Evolutionary conservation across 2,113 vertebrate species (phyloP), one percentile per base, ranked within the genome.

Genomic region (Felis chaus): DNA sequence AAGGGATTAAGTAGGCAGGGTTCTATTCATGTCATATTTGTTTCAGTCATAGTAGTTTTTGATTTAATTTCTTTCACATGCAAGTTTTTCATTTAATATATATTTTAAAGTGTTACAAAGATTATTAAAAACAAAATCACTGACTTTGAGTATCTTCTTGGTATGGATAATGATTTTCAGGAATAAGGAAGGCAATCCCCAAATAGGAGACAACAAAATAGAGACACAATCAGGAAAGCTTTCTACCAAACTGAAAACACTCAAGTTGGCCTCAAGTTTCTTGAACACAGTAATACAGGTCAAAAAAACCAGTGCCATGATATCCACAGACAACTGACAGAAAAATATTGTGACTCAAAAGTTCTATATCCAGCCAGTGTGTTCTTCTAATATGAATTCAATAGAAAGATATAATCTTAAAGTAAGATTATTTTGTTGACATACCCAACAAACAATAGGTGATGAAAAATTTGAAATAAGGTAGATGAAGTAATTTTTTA

Each of bases 1-100:
- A 50, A 57, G 4, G 0, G 3, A 18, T 7, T 2, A 53, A 4
- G 3, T 4, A 29, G 23, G 16, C 5, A 76, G 18, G 7, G 6
- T 33, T 92, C 27, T 55, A 7, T 0, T 36, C 63, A 71, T 0
- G 23, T 3, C 0, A 16, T 7, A 11, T 50, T 45, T 91, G n/a
- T 71, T 41, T 90, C 21, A 45, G 12, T 16, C 23, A 63, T 2
- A 23, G 6, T 25, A 3, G 7, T 11, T 78, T 50, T 83, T 69
- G 55, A 1, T 66, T 73, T 68, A 27, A 36, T 33, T 48, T 31
- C 23, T 53, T 94, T 76, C 50, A 76, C 25, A 48, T 33, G 8
- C 6, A 25, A 66, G 19, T 45, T 12, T 78, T 74, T 7, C 10
- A 15, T 4, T 1, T 33, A 29, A 45, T 41, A 45, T 2, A 15